Percentiles rank a stretch among this genome's conserved stretches.
Evolutionary conservation across 1,140 invertebrate genomes (phyloP).

Genomic region (Aphelenchoides fujianensis): DNA sequence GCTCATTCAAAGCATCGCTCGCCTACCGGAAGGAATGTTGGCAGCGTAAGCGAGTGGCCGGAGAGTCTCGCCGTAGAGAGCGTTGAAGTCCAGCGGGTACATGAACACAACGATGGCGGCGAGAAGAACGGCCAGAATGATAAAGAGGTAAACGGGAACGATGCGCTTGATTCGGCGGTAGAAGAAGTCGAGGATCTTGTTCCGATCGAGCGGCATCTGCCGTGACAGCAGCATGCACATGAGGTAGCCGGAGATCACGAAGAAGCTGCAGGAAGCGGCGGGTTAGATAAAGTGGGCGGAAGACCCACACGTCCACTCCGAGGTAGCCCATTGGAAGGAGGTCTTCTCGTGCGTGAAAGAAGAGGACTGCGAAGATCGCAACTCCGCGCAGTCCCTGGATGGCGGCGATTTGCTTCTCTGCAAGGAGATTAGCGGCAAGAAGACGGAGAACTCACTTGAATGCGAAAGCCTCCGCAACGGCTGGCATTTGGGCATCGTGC

Average conservation of each 20-base stretch:
- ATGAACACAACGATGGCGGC: conserved; percentile 10
- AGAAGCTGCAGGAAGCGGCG: conserved; percentile 4
- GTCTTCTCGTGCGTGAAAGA: not conserved
- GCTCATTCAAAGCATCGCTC: too few species aligned
- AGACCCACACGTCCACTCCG: conserved; percentile 6
- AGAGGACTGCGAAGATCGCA: conserved; percentile 1
- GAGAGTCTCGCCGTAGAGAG: not conserved
- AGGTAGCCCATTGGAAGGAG: not conserved
- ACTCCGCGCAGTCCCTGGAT: conserved; percentile 10
- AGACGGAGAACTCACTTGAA: not conserved
- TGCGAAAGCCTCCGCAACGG: not conserved
- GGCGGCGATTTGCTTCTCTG: not conserved
- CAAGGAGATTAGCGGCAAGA: not conserved
- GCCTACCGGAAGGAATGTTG: not conserved
- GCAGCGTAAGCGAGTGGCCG: not conserved
- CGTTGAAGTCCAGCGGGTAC: not conserved
- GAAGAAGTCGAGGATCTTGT: conserved; percentile 16
- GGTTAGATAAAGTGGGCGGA: not conserved
- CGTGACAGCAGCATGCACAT: conserved; percentile 23
- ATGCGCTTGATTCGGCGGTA: conserved; percentile 24
- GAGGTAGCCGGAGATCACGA: conserved; percentile 24
- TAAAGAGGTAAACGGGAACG: not conserved
- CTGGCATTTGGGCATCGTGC: not conserved
- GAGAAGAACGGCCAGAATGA: not conserved
- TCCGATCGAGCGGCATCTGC: not conserved